phyloP scores from a whole-genome alignment of 2,888 invertebrate species.

The Euclidia mi region DNA sequence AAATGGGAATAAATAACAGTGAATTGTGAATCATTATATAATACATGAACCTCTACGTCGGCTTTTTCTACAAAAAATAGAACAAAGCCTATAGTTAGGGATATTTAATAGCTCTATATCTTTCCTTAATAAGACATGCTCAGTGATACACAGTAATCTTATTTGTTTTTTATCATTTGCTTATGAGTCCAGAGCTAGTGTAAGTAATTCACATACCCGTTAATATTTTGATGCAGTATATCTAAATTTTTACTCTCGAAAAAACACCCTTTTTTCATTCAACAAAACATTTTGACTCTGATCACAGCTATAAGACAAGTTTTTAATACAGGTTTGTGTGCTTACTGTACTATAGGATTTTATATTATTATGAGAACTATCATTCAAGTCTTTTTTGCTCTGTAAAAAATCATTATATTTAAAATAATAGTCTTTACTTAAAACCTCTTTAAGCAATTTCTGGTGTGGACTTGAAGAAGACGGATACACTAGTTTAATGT shows the following conservation, averaged over 20 bases:
- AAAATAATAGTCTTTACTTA: no score
- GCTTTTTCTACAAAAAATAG: slow-evolving; percentile 7
- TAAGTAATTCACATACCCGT: slow-evolving; percentile 14
- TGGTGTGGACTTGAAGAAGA: no score
- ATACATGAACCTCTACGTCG: slow-evolving; percentile 17
- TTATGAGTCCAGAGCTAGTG: slow-evolving; percentile 2
- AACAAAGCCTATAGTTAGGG: slow-evolving; percentile 6
- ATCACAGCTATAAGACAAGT: no score
- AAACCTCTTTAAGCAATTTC: no score
- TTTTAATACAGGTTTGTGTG: no score
- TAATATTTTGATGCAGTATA: slow-evolving; percentile 20
- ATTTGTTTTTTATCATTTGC: background rate
- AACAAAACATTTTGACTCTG: background rate
- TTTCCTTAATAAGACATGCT: slow-evolving; percentile 7
- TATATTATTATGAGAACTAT: no score
- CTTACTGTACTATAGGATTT: no score
- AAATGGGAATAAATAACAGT: slow-evolving; percentile 2
- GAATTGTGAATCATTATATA: slow-evolving; percentile 8
- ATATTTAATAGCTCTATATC: slow-evolving; percentile 3
- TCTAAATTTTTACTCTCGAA: slow-evolving; percentile 7
- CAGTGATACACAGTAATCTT: slow-evolving; percentile 6
- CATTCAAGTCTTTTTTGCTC: no score
- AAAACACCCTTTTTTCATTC: slow-evolving; percentile 7
- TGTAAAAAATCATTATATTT: no score
- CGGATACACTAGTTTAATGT: no score